A percentile compares a stretch with the other conserved stretches of the same genome.
Evolutionary conservation across 2,888 invertebrate genomes (phyloP).

Genomic region (Didymodactylos carnosus): DNA sequence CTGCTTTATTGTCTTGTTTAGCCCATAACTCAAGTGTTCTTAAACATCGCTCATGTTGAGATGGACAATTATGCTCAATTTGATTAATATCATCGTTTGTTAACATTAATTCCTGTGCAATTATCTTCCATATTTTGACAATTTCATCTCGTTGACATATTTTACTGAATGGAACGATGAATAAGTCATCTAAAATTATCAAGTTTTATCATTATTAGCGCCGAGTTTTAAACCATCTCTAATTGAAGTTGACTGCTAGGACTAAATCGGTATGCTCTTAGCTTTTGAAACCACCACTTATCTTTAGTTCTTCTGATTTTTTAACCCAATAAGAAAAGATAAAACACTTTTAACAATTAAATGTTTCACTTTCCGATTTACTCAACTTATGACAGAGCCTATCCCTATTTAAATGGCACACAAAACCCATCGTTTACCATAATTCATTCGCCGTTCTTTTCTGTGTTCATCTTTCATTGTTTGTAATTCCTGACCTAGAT

Average conservation of each 20-base stretch:
- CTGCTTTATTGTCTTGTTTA: neutral
- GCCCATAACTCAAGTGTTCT: neutral
- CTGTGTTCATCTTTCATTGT: neutral
- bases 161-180: neutral
- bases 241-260: too few relatives aligned
- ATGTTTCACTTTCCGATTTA: neutral
- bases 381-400: too few relatives aligned
- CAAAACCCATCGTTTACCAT: too few relatives aligned
- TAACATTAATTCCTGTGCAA: neutral
- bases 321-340: too few relatives aligned
- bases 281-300: too few relatives aligned
- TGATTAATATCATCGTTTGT: neutral
- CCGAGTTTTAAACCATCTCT: too few relatives aligned
- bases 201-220: too few relatives aligned
- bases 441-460: neutral
- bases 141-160: neutral
- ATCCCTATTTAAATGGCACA: too few relatives aligned
- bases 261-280: too few relatives aligned
- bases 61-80: neutral
- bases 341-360: neutral
- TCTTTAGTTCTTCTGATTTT: too few relatives aligned
- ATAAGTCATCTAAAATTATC: neutral
- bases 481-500: neutral
- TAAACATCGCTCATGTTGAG: neutral
- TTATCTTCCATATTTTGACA: neutral